phyloP scores from a whole-genome alignment of 2,113 vertebrate species.

The Eurypyga helias region DNA sequence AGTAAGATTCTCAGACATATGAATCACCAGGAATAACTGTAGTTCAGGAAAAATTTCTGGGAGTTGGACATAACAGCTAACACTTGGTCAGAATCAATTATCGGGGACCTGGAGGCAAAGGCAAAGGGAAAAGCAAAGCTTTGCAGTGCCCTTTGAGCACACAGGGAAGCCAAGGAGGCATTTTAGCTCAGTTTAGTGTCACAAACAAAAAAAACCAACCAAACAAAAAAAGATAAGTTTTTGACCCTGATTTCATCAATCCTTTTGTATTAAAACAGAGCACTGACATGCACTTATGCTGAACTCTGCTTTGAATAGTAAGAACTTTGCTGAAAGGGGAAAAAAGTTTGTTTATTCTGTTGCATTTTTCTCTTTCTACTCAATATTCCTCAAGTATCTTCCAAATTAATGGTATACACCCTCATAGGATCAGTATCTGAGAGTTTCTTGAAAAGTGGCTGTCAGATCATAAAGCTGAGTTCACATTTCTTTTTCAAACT shows the following conservation, averaged over 20 bases:
- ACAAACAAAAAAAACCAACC: not conserved
- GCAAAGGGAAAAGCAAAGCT: not conserved
- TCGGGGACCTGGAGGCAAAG: constrained; percentile 5
- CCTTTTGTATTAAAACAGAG: not conserved
- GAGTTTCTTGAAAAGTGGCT: not conserved
- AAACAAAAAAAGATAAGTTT: not conserved
- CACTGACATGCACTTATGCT: not conserved
- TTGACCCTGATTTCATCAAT: not conserved
- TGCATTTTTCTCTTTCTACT: not conserved
- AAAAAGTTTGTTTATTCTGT: not conserved
- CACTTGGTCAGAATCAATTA: constrained; percentile 42
- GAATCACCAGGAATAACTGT: constrained; percentile 52
- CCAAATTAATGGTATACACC: not conserved
- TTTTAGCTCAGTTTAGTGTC: not conserved
- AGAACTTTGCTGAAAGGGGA: not conserved
- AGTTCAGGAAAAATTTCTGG: constrained; percentile 46
- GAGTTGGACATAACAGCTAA: not conserved
- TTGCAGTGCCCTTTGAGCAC: not conserved
- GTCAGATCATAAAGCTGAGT: not conserved
- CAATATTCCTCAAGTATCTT: not conserved
- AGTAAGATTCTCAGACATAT: constrained; percentile 62
- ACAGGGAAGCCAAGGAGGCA: not conserved
- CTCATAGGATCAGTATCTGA: not conserved
- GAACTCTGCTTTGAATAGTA: not conserved
- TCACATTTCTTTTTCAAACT: not conserved